These are phyloP conservation scores for Brachionus calyciflorus DNA, from an alignment of 1,140 invertebrate species.

Conservation along the genomic window DNA sequence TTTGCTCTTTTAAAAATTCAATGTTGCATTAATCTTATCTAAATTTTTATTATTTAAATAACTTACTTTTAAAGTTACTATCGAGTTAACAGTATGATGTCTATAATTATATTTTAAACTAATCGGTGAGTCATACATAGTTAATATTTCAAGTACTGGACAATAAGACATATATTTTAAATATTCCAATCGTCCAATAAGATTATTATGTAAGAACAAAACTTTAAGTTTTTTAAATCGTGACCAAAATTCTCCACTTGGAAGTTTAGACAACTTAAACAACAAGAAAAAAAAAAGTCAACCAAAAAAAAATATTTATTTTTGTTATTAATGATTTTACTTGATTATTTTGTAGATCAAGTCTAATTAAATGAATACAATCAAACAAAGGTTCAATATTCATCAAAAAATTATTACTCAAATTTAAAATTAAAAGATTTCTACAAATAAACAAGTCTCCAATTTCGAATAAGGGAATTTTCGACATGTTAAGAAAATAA, in stretches of 20 bases:
- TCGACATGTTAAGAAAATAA: conserved; percentile 7
- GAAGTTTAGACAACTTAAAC: conserved; percentile 54
- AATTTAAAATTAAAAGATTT: conserved; percentile 54
- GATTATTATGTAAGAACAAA: conserved; percentile 59
- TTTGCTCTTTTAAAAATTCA: too few relatives aligned
- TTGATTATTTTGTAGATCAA: conserved; percentile 59
- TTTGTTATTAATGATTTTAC: too few relatives aligned
- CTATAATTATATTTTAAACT: conserved; percentile 51
- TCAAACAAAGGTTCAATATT: conserved; percentile 53
- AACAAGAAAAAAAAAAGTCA: too few relatives aligned
- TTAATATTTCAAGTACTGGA: conserved; percentile 52
- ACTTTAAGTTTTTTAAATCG: conserved; percentile 52
- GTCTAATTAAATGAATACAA: conserved; percentile 55
- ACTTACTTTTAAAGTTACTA: conserved; percentile 33
- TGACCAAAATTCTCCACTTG: conserved; percentile 55
- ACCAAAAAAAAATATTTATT: too few relatives aligned
- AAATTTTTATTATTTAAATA: too few relatives aligned
- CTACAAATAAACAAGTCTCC: conserved; percentile 54
- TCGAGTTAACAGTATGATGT: conserved; percentile 44
- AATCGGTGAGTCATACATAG: conserved; percentile 58
- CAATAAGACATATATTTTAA: conserved; percentile 54
- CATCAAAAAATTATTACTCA: conserved; percentile 56
- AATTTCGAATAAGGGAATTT: conserved; percentile 48
- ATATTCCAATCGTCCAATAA: conserved; percentile 55
- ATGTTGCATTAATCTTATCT: too few relatives aligned